phyloP scores from a whole-genome alignment of 2,113 vertebrate genomes.

The Eudyptes chrysolophus region DNA sequence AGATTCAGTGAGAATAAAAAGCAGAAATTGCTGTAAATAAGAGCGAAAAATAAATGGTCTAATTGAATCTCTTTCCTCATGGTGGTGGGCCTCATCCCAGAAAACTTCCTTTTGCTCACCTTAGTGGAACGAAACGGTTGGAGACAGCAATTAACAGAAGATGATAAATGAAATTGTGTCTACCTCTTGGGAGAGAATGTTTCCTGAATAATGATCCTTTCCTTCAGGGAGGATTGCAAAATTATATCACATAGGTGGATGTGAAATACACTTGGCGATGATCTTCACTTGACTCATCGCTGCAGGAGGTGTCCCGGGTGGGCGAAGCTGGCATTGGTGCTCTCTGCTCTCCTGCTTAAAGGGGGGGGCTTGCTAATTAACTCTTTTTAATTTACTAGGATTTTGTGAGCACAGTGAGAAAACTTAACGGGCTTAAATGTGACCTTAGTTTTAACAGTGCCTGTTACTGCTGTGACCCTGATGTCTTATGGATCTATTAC shows the following conservation, averaged over 20 bases:
- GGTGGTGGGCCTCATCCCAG: not conserved
- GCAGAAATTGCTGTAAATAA: not conserved
- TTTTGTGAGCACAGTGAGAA: not conserved
- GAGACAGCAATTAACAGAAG: not conserved
- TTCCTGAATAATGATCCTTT: not conserved
- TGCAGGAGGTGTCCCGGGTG: accelerated
- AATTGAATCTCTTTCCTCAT: not conserved
- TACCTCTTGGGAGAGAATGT: not conserved
- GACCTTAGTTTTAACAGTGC: not conserved
- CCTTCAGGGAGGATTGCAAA: not conserved
- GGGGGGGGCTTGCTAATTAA: not conserved
- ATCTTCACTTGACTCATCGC: not conserved
- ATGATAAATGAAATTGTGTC: not conserved
- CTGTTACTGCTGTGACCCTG: not conserved
- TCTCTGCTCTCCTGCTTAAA: not conserved
- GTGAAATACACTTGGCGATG: accelerated
- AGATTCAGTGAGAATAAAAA: not conserved
- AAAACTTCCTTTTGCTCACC: not conserved
- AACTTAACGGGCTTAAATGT: not conserved
- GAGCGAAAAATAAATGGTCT: not conserved
- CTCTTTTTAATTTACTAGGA: not conserved
- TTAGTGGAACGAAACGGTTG: accelerated
- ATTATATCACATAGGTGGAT: not conserved
- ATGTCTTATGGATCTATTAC: accelerated
- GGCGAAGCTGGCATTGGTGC: not conserved